Percentiles rank a stretch among this genome's conserved stretches.
Evolutionary conservation across 2,797 vertebrate genomes (phyloP).

Genomic region (Myotis pilosus): DNA sequence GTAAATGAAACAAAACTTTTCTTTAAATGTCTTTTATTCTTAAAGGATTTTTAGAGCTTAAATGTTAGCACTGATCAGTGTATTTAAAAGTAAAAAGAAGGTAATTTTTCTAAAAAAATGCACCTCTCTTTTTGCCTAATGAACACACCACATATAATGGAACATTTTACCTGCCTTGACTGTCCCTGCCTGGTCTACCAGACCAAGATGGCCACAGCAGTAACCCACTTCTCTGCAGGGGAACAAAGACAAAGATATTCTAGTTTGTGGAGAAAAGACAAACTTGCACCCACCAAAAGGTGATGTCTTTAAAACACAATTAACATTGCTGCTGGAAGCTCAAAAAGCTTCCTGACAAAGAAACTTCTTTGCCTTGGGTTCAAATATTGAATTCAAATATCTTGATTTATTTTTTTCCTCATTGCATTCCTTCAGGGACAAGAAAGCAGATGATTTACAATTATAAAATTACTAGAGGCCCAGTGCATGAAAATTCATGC

Average conservation of each 20-base stretch:
- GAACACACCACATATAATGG: background rate
- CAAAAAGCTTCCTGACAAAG: background rate
- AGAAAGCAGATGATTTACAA: background rate
- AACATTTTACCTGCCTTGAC: accelerated
- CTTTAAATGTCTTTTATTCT: background rate
- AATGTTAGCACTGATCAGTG: background rate
- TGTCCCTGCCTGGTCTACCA: background rate
- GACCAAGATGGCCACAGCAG: no score
- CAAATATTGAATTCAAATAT: no score
- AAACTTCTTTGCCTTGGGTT: background rate
- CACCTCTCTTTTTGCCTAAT: background rate
- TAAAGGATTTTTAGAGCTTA: background rate
- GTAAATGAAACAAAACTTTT: background rate
- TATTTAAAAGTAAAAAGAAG: background rate
- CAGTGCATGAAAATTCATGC: no score
- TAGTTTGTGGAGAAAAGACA: background rate
- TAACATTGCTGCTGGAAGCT: background rate
- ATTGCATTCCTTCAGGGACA: background rate
- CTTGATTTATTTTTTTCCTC: background rate
- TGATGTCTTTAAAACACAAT: background rate
- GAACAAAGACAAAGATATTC: background rate
- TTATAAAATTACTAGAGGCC: background rate
- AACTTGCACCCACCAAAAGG: background rate
- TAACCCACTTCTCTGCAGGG: background rate
- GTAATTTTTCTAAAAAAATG: background rate